These are phyloP conservation scores for Macropodus opercularis DNA, from an alignment of 2,797 vertebrate genomes.

Conservation along the genomic window DNA sequence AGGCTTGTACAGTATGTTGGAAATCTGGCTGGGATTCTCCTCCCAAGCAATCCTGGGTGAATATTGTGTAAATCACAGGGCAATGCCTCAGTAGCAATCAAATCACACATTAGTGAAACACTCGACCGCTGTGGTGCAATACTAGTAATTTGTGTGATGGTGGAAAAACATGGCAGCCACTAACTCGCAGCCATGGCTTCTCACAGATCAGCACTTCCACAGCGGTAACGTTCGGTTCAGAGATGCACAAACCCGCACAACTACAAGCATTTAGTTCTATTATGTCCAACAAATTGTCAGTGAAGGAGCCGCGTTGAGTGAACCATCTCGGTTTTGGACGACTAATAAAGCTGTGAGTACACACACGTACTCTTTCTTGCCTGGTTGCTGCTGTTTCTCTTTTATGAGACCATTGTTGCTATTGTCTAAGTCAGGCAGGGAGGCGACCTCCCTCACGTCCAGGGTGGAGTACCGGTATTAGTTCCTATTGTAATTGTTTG, in stretches of 20 bases:
- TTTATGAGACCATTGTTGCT: constrained; percentile 53
- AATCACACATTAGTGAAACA: constrained; percentile 30
- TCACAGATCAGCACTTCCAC: neutral
- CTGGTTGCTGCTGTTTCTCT: constrained; percentile 63
- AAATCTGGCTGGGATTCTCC: constrained; percentile 1
- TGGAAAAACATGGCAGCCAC: constrained; percentile 15
- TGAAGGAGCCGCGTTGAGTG: neutral
- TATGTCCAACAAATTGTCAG: constrained; percentile 13
- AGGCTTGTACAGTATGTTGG: constrained; percentile 7
- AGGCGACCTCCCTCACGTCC: constrained; percentile 50
- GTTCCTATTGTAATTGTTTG: constrained; percentile 11
- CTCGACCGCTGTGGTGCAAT: constrained; percentile 27
- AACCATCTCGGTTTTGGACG: neutral
- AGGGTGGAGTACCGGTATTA: constrained; percentile 60
- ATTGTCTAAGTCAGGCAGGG: constrained; percentile 60
- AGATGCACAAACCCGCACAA: neutral
- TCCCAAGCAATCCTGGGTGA: constrained; percentile 6
- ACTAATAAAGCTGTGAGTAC: constrained; percentile 23
- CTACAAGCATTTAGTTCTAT: constrained; percentile 1
- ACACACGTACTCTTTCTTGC: constrained; percentile 31
- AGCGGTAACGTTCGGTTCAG: no score
- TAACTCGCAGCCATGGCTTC: constrained; percentile 3
- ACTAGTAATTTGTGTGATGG: constrained; percentile 15
- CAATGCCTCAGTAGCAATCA: constrained; percentile 12
- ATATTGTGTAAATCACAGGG: constrained; percentile 28